phyloP scores from a whole-genome alignment of 2,797 vertebrate genomes.

The Pampus argenteus region DNA sequence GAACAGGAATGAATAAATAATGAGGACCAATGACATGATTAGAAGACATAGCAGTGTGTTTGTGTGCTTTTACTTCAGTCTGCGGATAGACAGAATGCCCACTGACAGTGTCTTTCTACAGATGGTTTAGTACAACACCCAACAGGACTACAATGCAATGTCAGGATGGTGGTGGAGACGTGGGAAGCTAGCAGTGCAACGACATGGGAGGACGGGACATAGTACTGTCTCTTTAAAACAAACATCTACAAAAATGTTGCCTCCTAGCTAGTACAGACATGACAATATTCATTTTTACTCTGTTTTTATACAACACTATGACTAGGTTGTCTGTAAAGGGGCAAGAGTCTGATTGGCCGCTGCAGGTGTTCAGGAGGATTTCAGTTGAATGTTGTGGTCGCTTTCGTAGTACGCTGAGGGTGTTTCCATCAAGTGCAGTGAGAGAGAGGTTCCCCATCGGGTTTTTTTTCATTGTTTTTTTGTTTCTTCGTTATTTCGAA shows the following conservation, averaged over 20 bases:
- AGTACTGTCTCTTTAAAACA: conserved; percentile 99
- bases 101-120: conserved; percentile 38
- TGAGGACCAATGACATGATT: conserved; percentile 14
- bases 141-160: conserved; percentile 37
- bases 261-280: conserved; percentile 95
- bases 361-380: conserved; percentile 21
- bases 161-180: conserved; percentile 1
- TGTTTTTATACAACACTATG: conserved; percentile 92
- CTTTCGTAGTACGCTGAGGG: conserved; percentile 74
- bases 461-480: conserved; percentile 63
- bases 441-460: conserved; percentile 82
- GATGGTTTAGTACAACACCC: conserved; percentile 50
- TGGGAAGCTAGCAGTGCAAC: neutral
- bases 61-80: conserved; percentile 66
- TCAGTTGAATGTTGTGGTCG: conserved; percentile 71
- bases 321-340: conserved; percentile 92
- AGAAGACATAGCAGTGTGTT: conserved; percentile 52
- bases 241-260: conserved; percentile 89
- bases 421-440: conserved; percentile 68
- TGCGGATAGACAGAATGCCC: conserved; percentile 27
- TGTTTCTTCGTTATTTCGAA: conserved; percentile 50
- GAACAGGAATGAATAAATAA: conserved; percentile 42
- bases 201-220: conserved; percentile 70
- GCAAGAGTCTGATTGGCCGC: conserved; percentile 81
- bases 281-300: conserved; percentile 90